These are phyloP conservation scores for Aphidius gifuensis DNA, from an alignment of 1,140 invertebrate species.

Conservation along the genomic window DNA sequence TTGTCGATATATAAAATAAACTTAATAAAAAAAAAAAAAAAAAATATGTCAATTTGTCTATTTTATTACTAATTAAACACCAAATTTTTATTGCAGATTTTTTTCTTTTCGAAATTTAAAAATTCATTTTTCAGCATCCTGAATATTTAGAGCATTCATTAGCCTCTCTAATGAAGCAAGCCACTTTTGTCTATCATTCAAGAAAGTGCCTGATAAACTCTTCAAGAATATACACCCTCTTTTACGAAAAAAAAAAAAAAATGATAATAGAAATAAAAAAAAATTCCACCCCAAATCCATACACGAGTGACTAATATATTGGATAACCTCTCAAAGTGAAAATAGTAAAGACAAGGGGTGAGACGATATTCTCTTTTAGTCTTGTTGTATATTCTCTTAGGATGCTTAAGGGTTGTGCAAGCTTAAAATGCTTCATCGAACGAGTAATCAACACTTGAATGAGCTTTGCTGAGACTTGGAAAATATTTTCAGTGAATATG, in stretches of 20 bases:
- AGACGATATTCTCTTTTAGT: constrained; percentile 2
- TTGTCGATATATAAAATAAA: constrained; percentile 58
- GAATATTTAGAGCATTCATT: constrained; percentile 33
- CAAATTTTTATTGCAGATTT: background rate
- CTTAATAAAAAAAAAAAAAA: constrained; percentile 55
- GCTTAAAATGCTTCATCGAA: constrained; percentile 27
- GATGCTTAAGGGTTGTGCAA: constrained; percentile 21
- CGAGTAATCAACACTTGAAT: constrained; percentile 39
- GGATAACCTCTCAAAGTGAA: constrained; percentile 8
- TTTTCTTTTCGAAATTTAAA: background rate
- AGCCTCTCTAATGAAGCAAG: constrained; percentile 32
- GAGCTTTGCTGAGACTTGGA: constrained; percentile 35
- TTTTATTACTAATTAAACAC: background rate
- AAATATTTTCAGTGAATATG: constrained; percentile 40
- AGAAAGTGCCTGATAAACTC: constrained; percentile 6
- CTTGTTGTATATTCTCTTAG: background rate
- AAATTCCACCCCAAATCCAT: constrained; percentile 9
- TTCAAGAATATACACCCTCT: constrained; percentile 6
- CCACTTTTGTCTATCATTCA: constrained; percentile 1
- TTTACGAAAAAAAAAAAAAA: no score
- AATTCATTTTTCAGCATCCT: background rate
- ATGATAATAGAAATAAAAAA: no score
- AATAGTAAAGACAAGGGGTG: constrained; percentile 12
- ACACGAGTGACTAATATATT: constrained; percentile 23
- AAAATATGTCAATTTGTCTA: constrained; percentile 15